Base-by-base conservation (phyloP, 2,797 vertebrate genomes). In the Xiphophorus birchmanni region DNA sequence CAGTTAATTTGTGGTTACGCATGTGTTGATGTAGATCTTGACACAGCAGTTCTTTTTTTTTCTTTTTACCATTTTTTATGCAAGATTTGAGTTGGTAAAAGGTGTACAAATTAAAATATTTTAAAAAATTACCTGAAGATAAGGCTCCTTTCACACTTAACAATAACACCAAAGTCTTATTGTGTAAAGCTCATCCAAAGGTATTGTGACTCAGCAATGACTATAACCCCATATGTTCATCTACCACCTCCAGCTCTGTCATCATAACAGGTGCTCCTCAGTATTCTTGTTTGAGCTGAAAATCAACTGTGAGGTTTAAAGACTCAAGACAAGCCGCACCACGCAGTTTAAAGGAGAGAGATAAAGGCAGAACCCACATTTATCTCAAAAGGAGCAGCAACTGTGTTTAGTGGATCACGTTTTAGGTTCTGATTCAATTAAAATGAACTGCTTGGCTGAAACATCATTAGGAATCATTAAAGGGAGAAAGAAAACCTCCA, bases 281-380 rank as follows among this genome's bases (percentile, higher is more conserved):
- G 8, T 85, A 81, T 74, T 65, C 79, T 80, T 80, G 32, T 84
- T 82, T 84, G 32, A 77, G 76, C 44, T 74, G 29, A 80, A 83
- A 80, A 83, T 77, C 56, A 23, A 79, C 48, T 48, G 35, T 44
- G 26, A 7, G 15, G 75, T 44, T 78, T 29, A 65, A 10, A 50
- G 52, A 69, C 44, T 80, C 40, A 80, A 58, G 47, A 77, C 26
- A 54, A 50, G 48, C 50, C 9, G 35, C 17, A 71, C 26, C 29
- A 18, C 18, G 45, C 23, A 67, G 13, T 52, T 52, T 40, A 52
- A 82, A 80, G 45, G 17, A 52, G 45, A 80, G 50, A 18, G 63
- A 76, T 60, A 52, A 80, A 76, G n/a, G 54, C 23, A 44, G 15
- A 37, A 29, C 23, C 11, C 40, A 45, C 23, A 56, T 79, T 79